Conservation (phyloP, 2,888 invertebrate species). For the Sycophila texana region DNA sequence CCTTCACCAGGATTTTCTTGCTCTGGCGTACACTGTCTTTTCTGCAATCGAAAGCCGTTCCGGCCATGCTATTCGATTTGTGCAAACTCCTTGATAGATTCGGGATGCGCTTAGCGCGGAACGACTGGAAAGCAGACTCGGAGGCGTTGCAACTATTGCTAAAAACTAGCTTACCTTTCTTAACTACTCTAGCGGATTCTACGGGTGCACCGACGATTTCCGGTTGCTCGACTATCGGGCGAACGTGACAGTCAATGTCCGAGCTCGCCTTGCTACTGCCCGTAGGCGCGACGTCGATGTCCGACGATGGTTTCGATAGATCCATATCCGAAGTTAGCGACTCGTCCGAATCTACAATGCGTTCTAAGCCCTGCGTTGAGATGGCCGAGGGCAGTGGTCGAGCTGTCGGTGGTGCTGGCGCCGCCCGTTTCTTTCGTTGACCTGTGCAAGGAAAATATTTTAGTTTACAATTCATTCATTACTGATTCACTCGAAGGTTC, state of each 20-base stretch:
- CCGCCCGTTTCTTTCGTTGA: slow-evolving; percentile 79
- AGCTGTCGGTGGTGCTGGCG: slow-evolving; percentile 76
- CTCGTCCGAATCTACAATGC: slow-evolving; percentile 73
- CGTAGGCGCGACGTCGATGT: slow-evolving; percentile 66
- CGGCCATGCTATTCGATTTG: slow-evolving; percentile 16
- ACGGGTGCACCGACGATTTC: slow-evolving; percentile 51
- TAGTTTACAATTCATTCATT: background rate
- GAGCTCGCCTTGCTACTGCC: slow-evolving; percentile 66
- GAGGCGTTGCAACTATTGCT: slow-evolving; percentile 40
- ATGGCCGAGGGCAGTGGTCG: slow-evolving; percentile 69
- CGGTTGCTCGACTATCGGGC: slow-evolving; percentile 28
- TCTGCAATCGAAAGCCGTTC: slow-evolving; percentile 15
- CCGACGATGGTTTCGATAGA: slow-evolving; percentile 70
- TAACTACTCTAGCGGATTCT: slow-evolving; percentile 69
- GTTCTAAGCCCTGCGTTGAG: slow-evolving; percentile 70
- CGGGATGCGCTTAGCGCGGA: background rate
- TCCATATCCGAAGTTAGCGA: slow-evolving; percentile 72
- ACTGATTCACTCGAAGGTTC: background rate
- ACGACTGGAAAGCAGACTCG: slow-evolving; percentile 37
- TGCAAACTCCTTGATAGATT: background rate
- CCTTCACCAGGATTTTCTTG: slow-evolving; percentile 58
- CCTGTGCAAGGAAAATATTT: slow-evolving; percentile 67
- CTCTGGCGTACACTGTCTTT: slow-evolving; percentile 39
- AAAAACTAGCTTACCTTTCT: slow-evolving; percentile 72
- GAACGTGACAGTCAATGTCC: slow-evolving; percentile 60